These are phyloP conservation scores for Dendrolimus houi DNA, from an alignment of 2,888 invertebrate species.

Conservation along the genomic window DNA sequence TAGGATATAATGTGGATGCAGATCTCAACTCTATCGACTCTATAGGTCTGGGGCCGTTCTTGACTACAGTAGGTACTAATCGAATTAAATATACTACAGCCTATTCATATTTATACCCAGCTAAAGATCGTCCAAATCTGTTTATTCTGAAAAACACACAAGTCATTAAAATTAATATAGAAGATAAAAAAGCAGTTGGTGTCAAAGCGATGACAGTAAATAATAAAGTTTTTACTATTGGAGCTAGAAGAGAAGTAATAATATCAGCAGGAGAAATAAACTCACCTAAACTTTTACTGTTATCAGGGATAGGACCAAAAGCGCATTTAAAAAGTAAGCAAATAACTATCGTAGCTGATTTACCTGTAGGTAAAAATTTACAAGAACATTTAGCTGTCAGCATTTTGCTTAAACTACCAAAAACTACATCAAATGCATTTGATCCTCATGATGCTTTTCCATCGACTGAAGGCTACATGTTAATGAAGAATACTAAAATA, in stretches of 20 bases:
- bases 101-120: constrained; percentile 46
- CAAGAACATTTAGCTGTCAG: constrained; percentile 64
- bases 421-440: not conserved
- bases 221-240: constrained; percentile 34
- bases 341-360: constrained; percentile 43
- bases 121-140: constrained; percentile 43
- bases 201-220: constrained; percentile 42
- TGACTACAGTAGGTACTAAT: constrained; percentile 5
- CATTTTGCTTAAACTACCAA: constrained; percentile 16
- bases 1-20: constrained; percentile 38
- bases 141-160: constrained; percentile 61
- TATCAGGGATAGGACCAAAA: constrained; percentile 68
- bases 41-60: constrained; percentile 26
- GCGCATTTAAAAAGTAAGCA: constrained; percentile 38
- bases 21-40: constrained; percentile 32
- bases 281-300: constrained; percentile 66
- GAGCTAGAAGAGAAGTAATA: constrained; percentile 61
- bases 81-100: constrained; percentile 7
- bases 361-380: constrained; percentile 65
- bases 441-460: not conserved
- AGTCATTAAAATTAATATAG: constrained; percentile 67
- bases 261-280: constrained; percentile 65
- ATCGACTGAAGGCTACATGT: not conserved
- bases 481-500: too few species aligned
- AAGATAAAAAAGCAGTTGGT: constrained; percentile 53